Conservation (phyloP, 2,888 invertebrate genomes). For the Diarsia mendica region DNA sequence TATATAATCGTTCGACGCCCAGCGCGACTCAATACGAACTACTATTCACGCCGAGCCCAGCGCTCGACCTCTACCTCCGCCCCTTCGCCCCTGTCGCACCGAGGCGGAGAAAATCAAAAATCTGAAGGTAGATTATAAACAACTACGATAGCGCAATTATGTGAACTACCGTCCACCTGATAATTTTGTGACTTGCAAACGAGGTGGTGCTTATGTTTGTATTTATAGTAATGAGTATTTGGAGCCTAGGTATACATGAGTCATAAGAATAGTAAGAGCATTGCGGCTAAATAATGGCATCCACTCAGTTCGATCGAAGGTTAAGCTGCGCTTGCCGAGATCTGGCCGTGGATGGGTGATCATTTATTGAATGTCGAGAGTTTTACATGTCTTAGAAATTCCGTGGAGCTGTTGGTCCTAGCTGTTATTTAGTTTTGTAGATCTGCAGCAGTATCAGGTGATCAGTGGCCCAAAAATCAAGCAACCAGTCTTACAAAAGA, state of each 20-base stretch:
- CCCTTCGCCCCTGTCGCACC: too few species aligned
- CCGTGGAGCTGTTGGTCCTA: background rate
- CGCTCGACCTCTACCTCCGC: too few species aligned
- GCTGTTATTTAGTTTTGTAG: background rate
- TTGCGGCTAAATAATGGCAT: background rate
- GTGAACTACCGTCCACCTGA: constrained; percentile 52
- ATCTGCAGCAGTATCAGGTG: background rate
- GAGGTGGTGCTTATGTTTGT: constrained; percentile 1
- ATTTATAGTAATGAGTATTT: background rate
- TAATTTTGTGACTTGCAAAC: constrained; percentile 41
- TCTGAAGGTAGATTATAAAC: too few species aligned
- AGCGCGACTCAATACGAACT: too few species aligned
- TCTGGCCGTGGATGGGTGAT: background rate
- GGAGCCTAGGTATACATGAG: background rate
- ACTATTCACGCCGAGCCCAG: too few species aligned
- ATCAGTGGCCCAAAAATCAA: background rate
- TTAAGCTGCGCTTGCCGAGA: background rate
- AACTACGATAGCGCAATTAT: constrained; percentile 52
- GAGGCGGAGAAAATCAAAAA: too few species aligned
- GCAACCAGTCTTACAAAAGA: background rate
- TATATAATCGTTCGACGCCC: too few species aligned
- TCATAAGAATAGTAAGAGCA: background rate
- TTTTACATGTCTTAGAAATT: background rate
- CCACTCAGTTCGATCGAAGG: background rate
- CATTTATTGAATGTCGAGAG: background rate